Percentiles rank a stretch among this genome's conserved stretches.
Evolutionary conservation across 2,797 vertebrate genomes (phyloP).

Genomic region (Nyctibius grandis): DNA sequence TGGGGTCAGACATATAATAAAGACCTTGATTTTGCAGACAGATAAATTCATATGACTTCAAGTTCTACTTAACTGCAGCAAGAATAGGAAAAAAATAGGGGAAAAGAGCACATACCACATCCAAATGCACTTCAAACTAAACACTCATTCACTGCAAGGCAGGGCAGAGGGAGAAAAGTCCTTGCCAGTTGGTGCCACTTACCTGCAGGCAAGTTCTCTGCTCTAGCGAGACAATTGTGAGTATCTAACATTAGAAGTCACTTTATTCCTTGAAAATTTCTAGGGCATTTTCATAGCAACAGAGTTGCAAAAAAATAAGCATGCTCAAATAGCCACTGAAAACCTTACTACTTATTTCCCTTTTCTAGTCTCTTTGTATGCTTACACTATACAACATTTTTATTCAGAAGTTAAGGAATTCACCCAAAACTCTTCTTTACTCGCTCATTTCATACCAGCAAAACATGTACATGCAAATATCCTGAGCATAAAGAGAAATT

Average conservation of each 20-base stretch:
- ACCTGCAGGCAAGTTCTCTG: neutral
- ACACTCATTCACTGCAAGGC: neutral
- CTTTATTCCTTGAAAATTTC: neutral
- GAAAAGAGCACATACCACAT: neutral
- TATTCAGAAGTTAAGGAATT: neutral
- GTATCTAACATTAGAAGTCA: neutral
- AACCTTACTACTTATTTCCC: neutral
- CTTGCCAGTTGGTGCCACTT: neutral
- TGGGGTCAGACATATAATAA: neutral
- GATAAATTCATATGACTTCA: neutral
- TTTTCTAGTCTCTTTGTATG: neutral
- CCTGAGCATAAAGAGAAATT: slow-evolving; percentile 30
- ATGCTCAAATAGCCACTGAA: neutral
- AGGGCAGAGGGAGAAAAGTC: neutral
- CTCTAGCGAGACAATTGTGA: neutral
- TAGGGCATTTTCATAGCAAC: neutral
- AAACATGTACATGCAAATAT: slow-evolving; percentile 22
- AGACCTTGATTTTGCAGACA: neutral
- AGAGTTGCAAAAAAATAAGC: neutral
- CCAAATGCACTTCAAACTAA: neutral
- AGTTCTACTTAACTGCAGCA: neutral
- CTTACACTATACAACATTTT: neutral
- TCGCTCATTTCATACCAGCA: neutral
- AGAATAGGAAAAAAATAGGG: neutral
- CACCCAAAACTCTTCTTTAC: neutral